Evolutionary conservation across 2,888 invertebrate species (phyloP), one percentile per base, ranked within the genome.

Genomic region (Drosophila acutilabella): DNA sequence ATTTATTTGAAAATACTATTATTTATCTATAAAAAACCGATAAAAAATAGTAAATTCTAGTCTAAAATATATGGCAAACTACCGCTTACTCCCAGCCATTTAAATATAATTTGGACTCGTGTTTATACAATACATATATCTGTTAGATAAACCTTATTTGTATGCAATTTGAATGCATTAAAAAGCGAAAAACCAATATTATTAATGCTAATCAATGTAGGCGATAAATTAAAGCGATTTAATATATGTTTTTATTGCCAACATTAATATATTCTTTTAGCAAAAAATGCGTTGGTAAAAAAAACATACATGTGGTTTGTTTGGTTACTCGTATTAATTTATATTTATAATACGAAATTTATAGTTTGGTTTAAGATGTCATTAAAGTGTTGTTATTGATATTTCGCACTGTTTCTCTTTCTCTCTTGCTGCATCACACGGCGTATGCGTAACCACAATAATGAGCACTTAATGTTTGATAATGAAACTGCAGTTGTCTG

Each of bases 371-470:
- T 13, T 11, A 41, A 53, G 30, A 41, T 26, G 26, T 26, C 41
- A n/a, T 51, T 47, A 14, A 14, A 26, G 26, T 30, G 26, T 10
- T 30, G n/a, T 14, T 23, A 45, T 45, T 6, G 41, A 53, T 7
- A 41, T 18, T 18, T 36, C n/a, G 16, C 5, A 2, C 5, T 40
- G 50, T 10, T 26, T 11, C 13, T 44, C 20, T 20, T 20, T 4
- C 4, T 4, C 20, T 20, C 20, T 18, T 30, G 36, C 8, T 18
- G 60, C n/a, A 45, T 18, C 6, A 66, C 54, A 11, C 30, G 66
- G 50, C 72, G 72, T 62, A 72, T 73, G 50, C 64, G 62, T 73
- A 67, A 77, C 47, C 41, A 13, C 20, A 40, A 42, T 45, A 61
- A 66, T 61, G 20, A n/a, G 26, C 13, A 40, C 51, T 26, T 44